These are phyloP conservation scores for Peromyscus polionotus DNA, from an alignment of 2,113 vertebrate species.

Conservation along the genomic window DNA sequence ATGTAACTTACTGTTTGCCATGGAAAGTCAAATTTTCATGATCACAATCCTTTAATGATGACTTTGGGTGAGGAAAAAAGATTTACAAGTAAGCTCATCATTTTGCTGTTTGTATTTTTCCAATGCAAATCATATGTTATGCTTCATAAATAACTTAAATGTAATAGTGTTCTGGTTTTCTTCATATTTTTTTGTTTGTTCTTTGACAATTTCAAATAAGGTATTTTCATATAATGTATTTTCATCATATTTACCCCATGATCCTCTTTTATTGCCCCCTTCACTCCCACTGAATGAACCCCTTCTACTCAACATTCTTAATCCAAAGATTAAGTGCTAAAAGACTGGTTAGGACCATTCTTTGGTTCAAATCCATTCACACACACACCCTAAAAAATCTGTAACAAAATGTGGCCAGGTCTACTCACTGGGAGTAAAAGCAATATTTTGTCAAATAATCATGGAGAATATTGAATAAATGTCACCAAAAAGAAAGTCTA, in stretches of 20 bases:
- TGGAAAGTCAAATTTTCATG: constrained; percentile 17
- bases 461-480: background rate
- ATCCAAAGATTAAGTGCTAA: background rate
- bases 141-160: constrained; percentile 43
- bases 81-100: constrained; percentile 49
- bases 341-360: background rate
- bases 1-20: background rate
- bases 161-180: background rate
- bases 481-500: background rate
- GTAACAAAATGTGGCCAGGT: background rate
- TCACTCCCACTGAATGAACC: background rate
- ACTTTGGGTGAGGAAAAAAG: constrained; percentile 7
- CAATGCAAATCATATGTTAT: background rate
- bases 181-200: background rate
- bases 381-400: background rate
- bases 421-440: background rate
- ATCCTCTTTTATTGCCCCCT: background rate
- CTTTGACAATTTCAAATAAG: background rate
- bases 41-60: constrained; percentile 70
- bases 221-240: background rate
- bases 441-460: background rate
- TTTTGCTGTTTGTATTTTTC: constrained; percentile 1
- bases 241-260: background rate
- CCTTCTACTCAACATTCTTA: background rate
- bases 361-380: constrained; percentile 3